Conservation (phyloP, 2,888 invertebrate genomes). For the Pammene aurita region DNA sequence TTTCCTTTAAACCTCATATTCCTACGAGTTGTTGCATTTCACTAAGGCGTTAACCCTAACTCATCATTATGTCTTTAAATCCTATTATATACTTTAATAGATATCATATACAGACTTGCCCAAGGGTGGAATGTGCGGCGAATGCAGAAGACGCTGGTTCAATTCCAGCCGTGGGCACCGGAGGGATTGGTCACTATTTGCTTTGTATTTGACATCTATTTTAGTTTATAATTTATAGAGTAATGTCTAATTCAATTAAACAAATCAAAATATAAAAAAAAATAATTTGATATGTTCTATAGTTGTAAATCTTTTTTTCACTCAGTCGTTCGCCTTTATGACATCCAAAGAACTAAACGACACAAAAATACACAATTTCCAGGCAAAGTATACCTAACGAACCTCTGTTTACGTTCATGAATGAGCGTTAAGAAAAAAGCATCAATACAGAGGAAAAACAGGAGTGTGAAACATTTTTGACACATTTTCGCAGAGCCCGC, state of each 20-base stretch:
- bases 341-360: background rate
- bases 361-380: background rate
- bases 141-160: too few relatives aligned
- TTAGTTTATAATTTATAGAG: too few relatives aligned
- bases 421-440: background rate
- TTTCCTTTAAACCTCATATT: background rate
- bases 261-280: too few relatives aligned
- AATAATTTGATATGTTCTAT: too few relatives aligned
- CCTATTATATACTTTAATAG: background rate
- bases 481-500: slow-evolving; percentile 79
- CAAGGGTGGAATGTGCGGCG: too few relatives aligned
- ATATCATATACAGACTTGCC: too few relatives aligned
- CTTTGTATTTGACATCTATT: too few relatives aligned
- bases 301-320: too few relatives aligned
- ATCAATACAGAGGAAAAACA: background rate
- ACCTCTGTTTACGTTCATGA: slow-evolving; percentile 1
- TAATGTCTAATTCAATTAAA: too few relatives aligned
- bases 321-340: background rate
- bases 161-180: too few relatives aligned
- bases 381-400: background rate
- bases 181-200: too few relatives aligned
- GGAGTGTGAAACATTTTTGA: slow-evolving; percentile 46
- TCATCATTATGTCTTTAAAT: background rate
- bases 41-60: background rate
- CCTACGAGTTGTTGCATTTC: background rate